Percentiles rank a stretch among this genome's conserved stretches.
phyloP scores from a whole-genome alignment of 2,113 vertebrate species.

The Microcebus griseorufus region DNA sequence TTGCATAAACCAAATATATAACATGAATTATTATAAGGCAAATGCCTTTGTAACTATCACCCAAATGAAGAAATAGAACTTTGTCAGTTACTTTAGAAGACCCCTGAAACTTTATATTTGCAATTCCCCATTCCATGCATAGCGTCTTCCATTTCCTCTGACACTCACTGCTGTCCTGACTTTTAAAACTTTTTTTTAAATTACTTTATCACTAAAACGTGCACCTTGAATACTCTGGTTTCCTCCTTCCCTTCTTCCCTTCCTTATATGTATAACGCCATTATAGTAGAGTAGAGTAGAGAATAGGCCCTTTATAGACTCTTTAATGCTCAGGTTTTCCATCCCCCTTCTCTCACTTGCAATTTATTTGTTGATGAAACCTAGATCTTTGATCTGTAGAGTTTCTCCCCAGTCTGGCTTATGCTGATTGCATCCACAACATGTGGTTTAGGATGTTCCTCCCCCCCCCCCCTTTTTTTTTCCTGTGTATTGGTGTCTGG shows the following conservation, averaged over 20 bases:
- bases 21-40: background rate
- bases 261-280: background rate
- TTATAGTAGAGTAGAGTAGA: fast-evolving
- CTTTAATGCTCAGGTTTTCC: background rate
- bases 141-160: background rate
- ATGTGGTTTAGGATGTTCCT: background rate
- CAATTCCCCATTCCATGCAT: background rate
- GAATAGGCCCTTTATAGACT: background rate
- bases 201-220: background rate
- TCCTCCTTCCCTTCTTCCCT: background rate
- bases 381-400: background rate
- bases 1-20: background rate
- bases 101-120: background rate
- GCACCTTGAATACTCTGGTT: background rate
- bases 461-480: background rate
- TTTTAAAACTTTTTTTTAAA: background rate
- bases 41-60: background rate
- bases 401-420: background rate
- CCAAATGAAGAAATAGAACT: background rate
- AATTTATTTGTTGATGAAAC: background rate
- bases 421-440: background rate
- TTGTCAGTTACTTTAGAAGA: background rate
- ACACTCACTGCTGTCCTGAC: background rate
- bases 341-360: background rate
- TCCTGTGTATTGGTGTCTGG: background rate